Evolutionary conservation across 2,888 invertebrate species (phyloP), one percentile per base, ranked within the genome.

Genomic region (Habrosyne pyritoides): DNA sequence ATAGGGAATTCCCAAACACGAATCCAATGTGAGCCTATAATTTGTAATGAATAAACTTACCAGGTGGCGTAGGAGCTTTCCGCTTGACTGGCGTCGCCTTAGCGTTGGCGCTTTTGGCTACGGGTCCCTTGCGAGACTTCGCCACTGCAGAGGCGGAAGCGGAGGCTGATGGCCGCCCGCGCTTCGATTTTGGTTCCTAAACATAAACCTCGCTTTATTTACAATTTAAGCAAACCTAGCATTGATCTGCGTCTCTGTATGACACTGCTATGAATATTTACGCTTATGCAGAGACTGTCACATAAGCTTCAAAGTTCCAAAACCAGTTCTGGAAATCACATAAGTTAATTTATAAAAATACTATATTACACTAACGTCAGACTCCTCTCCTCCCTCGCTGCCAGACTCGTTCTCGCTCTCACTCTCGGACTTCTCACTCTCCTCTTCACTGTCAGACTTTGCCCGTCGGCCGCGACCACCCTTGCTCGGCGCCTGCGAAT

Each of bases 31-130:
- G n/a, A n/a, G n/a, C n/a, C n/a, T n/a, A n/a, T n/a, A n/a, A n/a
- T n/a, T n/a, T n/a, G n/a, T n/a, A n/a, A n/a, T n/a, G n/a, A n/a
- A n/a, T n/a, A n/a, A 10, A 56, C 59, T 61, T 69, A 91, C 91
- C 91, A 53, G 93, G 91, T n/a, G 92, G 91, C 52, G 90, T 87
- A 21, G 92, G 91, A 56, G 91, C 83, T 93, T 92, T 93, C 81
- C 92, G 88, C 63, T 93, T 93, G 67, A 85, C 91, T 3, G 91
- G 91, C 57, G 91, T 83, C 47, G 91, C 86, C 73, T 91, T 91
- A 48, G 86, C 84, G 69, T 75, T 81, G 53, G 83, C 76, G 55
- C 67, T 71, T 77, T 89, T 90, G 18, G 86, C 84, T 47, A 83
- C 84, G 36, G 79, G 79, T 0, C 79, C 87, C 73, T 91, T 91